These are phyloP conservation scores for Neoarius graeffei DNA, from an alignment of 2,113 vertebrate genomes.

Conservation along the genomic window DNA sequence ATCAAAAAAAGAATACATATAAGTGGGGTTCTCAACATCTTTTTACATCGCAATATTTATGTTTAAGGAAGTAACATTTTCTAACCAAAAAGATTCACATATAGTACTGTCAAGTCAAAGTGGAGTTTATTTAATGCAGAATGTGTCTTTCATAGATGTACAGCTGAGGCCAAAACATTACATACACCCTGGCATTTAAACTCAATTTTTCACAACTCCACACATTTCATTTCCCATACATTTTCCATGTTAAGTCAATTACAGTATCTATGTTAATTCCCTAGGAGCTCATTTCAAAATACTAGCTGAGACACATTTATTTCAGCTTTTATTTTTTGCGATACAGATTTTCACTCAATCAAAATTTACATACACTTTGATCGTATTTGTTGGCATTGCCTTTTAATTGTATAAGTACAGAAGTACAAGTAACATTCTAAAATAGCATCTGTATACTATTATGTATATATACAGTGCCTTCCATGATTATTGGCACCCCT, in stretches of 20 bases:
- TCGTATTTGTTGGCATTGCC: background rate
- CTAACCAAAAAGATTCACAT: background rate
- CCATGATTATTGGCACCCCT: background rate
- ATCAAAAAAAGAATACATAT: constrained; percentile 1
- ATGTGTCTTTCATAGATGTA: background rate
- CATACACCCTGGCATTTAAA: background rate
- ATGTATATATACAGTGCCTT: background rate
- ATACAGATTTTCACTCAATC: background rate
- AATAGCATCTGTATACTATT: background rate
- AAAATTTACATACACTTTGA: background rate
- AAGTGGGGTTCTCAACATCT: background rate
- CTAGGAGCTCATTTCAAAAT: background rate
- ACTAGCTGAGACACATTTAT: background rate
- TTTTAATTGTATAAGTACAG: background rate
- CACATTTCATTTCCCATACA: background rate
- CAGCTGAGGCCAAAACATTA: background rate
- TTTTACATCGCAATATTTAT: background rate
- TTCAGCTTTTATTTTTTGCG: background rate
- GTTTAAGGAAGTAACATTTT: background rate
- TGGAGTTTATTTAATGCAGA: background rate
- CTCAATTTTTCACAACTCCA: background rate
- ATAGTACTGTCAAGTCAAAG: background rate
- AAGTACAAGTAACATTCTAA: background rate
- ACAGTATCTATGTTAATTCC: background rate
- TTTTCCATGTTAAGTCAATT: background rate